phyloP scores from a whole-genome alignment of 2,797 vertebrate genomes.

The Periophthalmus magnuspinnatus region DNA sequence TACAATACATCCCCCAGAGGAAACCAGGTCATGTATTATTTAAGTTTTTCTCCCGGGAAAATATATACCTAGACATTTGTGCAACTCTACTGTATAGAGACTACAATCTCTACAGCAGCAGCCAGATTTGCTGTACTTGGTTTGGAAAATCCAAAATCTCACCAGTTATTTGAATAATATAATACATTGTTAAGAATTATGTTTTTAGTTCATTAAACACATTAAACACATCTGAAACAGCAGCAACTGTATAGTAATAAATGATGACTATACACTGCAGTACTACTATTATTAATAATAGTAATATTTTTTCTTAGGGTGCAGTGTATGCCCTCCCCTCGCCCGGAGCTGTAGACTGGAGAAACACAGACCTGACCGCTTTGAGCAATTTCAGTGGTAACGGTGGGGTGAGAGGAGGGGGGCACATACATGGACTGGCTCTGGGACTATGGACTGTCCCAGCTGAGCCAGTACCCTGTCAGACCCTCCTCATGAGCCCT shows the following conservation, averaged over 20 bases:
- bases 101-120: background rate
- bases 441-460: constrained; percentile 43
- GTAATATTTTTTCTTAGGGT: constrained; percentile 31
- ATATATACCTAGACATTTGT: background rate
- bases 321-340: constrained; percentile 63
- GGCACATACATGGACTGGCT: constrained; percentile 53
- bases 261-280: too few species aligned
- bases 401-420: constrained; percentile 34
- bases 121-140: background rate
- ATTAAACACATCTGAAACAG: background rate
- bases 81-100: background rate
- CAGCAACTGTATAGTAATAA: background rate
- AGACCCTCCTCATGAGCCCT: constrained; percentile 41
- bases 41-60: background rate
- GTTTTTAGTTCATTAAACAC: too few species aligned
- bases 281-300: background rate
- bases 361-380: constrained; percentile 70
- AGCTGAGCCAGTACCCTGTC: constrained; percentile 74
- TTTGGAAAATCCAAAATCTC: background rate
- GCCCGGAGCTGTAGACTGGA: constrained; percentile 63
- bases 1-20: background rate
- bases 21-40: constrained; percentile 1
- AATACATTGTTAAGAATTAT: too few species aligned
- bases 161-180: background rate
- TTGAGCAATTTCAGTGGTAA: constrained; percentile 47